Evolutionary conservation across 1,140 invertebrate species (phyloP).

Genomic region (Lucilia sericata): DNA sequence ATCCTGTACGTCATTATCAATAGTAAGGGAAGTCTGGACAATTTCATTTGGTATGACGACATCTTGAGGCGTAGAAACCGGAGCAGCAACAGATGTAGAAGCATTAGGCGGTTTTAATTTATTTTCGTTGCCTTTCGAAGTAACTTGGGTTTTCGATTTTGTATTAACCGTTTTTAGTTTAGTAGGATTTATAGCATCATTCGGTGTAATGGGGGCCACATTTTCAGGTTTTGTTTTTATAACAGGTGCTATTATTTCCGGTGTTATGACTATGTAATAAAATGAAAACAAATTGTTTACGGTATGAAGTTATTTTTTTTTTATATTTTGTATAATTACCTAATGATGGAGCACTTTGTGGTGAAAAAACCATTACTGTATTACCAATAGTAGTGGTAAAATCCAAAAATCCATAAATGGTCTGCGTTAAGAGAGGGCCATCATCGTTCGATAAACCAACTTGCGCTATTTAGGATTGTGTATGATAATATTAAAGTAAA

Average conservation of each 20-base stretch:
- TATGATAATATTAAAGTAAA: background rate
- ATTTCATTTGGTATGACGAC: constrained; percentile 18
- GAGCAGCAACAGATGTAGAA: background rate
- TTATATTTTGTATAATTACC: background rate
- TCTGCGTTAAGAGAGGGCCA: constrained; percentile 57
- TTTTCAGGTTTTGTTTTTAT: constrained; percentile 36
- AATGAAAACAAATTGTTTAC: background rate
- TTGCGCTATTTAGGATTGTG: background rate
- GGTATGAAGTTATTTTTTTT: background rate
- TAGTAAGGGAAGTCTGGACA: constrained; percentile 46
- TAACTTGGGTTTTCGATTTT: background rate
- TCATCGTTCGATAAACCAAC: background rate
- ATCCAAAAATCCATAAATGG: constrained; percentile 83
- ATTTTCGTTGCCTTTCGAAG: background rate
- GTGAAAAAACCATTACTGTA: constrained; percentile 88
- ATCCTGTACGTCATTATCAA: constrained; percentile 63
- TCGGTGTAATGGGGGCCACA: background rate
- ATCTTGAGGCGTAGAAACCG: constrained; percentile 1
- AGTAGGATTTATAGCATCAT: constrained; percentile 30
- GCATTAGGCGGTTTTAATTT: background rate
- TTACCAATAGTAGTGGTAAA: constrained; percentile 93
- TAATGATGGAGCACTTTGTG: constrained; percentile 67
- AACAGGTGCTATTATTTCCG: background rate
- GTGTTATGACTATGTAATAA: background rate
- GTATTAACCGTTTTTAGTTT: constrained; percentile 5